Base-by-base conservation (phyloP, 2,113 vertebrate genomes). In the Hypocryptadius cinnamomeus region DNA sequence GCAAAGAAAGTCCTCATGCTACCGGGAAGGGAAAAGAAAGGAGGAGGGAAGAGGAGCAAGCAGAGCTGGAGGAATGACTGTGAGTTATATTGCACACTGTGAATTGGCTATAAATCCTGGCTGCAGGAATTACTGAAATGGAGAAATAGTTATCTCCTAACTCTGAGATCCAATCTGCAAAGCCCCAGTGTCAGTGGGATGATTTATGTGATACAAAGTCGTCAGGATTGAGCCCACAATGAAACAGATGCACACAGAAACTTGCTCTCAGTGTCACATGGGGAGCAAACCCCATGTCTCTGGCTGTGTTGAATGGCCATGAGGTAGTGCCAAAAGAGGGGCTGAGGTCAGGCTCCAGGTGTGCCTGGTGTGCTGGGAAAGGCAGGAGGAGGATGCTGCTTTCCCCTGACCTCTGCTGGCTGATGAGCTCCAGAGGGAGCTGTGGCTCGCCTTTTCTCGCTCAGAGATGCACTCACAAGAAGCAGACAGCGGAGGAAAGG, bases 361-460 rank as follows among this genome's bases (percentile, higher is more conserved):
- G 54, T 35, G 40, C 51, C 70, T 11, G 56, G 48, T 19, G 31
- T 51, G 17, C 87, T 15, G 76, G 50, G 21, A 63, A 13, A 89
- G 45, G 22, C 42, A 60, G 70, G 16, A 88, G 50, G 17, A 92
- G 27, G 77, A 73, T 56, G 85, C 19, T 16, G 12, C 14, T 90
- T 72, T 73, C 44, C 59, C 3, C 8, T 86, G 87, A 73, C 79
- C 85, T 96, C 68, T 68, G 82, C 89, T 68, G 14, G 72, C 82
- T 76, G 90, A 83, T 81, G 91, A 86, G 94, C 94, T 94, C 94
- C 93, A 93, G 95, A 96, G 94, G 95, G 95, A 96, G 95, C 94
- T 92, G 86, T 92, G 87, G 87, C n/a, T 91, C 78, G 47, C 60
- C 24, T 94, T 90, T 95, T 91, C 22, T 69, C 6, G 1, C 79